Percentiles rank a stretch among this genome's conserved stretches.
Conservation (phyloP, 2,888 invertebrate species). For the Mythimna pallens region DNA sequence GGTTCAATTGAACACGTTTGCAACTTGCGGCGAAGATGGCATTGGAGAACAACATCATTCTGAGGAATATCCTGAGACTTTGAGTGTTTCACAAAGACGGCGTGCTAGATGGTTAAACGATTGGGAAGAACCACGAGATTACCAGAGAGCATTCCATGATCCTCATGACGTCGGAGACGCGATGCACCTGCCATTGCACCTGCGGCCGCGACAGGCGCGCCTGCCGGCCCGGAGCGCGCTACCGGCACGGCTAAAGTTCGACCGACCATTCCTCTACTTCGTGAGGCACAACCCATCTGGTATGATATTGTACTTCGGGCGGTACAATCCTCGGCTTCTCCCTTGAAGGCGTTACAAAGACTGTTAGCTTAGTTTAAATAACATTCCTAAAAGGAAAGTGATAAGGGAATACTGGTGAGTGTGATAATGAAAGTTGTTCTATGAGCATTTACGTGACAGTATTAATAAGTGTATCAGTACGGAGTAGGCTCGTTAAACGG, state of each 20-base stretch:
- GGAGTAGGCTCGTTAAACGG: constrained; percentile 72
- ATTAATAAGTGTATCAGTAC: constrained; percentile 84
- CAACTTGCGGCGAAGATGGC: constrained; percentile 94
- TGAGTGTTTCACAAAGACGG: constrained; percentile 80
- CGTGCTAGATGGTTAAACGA: constrained; percentile 86
- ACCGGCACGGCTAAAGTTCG: constrained; percentile 94
- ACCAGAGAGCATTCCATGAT: constrained; percentile 93
- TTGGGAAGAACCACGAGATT: constrained; percentile 91
- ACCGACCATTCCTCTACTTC: constrained; percentile 96
- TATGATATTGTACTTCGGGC: constrained; percentile 96
- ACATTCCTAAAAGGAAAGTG: constrained; percentile 88
- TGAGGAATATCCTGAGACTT: constrained; percentile 95
- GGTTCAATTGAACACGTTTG: constrained; percentile 95
- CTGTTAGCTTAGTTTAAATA: constrained; percentile 87
- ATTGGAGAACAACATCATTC: constrained; percentile 94
- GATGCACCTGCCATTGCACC: constrained; percentile 92
- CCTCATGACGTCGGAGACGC: constrained; percentile 90
- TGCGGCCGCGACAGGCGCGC: constrained; percentile 93
- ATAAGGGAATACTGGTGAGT: constrained; percentile 85
- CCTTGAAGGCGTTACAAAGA: constrained; percentile 90
- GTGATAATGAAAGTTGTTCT: constrained; percentile 83
- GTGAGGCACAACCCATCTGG: constrained; percentile 98
- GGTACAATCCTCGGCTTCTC: constrained; percentile 96
- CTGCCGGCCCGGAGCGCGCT: constrained; percentile 92
- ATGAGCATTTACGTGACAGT: constrained; percentile 89